Conservation (phyloP, 2,888 invertebrate species). For the Dioctria rufipes region DNA sequence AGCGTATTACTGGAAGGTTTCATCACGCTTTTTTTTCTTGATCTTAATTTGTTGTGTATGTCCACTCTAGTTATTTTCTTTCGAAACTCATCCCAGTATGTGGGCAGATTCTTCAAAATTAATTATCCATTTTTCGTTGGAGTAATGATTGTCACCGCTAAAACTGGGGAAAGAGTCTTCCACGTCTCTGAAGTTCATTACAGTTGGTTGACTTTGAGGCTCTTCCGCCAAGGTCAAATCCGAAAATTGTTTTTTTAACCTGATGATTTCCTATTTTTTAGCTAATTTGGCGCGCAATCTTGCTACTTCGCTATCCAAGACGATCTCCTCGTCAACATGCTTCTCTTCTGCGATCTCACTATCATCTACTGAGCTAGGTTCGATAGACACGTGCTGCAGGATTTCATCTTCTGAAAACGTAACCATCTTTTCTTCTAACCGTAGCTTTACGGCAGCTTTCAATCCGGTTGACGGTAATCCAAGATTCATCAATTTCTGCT, state of each 20-base stretch:
- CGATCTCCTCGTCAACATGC: too few relatives aligned
- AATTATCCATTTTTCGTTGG: slow-evolving; percentile 3
- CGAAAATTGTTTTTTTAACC: background rate
- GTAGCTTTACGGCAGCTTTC: slow-evolving; percentile 15
- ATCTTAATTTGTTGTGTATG: too few relatives aligned
- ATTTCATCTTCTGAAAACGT: background rate
- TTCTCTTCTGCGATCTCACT: too few relatives aligned
- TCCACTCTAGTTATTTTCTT: too few relatives aligned
- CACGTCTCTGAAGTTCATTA: slow-evolving; percentile 16
- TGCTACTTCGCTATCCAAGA: too few relatives aligned
- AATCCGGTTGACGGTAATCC: slow-evolving; percentile 12
- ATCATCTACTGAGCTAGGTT: background rate
- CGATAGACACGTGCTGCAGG: background rate
- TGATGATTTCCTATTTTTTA: too few relatives aligned
- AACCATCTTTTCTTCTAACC: background rate
- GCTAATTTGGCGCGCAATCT: too few relatives aligned
- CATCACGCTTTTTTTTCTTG: too few relatives aligned
- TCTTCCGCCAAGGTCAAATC: background rate
- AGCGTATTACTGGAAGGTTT: too few relatives aligned
- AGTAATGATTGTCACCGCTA: slow-evolving; percentile 22
- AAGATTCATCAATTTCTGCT: background rate
- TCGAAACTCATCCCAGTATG: background rate
- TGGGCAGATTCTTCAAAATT: slow-evolving; percentile 35
- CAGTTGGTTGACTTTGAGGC: background rate
- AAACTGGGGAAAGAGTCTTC: slow-evolving; percentile 20